Percentiles rank a stretch among this genome's conserved stretches.
Conservation (phyloP, 1,140 invertebrate genomes). For the Brachionus sp. region DNA sequence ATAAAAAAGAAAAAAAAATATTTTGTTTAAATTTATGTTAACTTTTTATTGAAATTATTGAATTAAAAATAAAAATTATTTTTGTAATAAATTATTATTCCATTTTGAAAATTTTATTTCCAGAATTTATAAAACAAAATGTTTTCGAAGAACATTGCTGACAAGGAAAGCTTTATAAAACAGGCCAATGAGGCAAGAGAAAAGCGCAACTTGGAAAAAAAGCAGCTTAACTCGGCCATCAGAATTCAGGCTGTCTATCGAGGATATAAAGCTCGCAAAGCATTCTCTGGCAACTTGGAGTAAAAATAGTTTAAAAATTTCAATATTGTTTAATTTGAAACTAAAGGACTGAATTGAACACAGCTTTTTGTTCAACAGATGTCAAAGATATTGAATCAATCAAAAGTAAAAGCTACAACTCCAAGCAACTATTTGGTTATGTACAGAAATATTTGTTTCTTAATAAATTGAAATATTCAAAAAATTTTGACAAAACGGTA, state of each 20-base stretch:
- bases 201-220: conserved; percentile 4
- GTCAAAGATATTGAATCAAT: not conserved
- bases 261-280: conserved; percentile 1
- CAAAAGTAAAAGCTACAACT: not conserved
- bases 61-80: not conserved
- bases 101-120: not conserved
- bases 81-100: conserved; percentile 11
- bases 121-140: not conserved
- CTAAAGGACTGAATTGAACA: not conserved
- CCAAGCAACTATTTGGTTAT: not conserved
- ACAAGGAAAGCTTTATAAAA: conserved; percentile 19
- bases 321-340: not conserved
- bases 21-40: not conserved
- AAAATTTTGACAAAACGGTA: not conserved
- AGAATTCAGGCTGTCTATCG: conserved; percentile 2
- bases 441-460: not conserved
- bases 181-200: conserved; percentile 32
- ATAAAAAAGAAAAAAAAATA: not conserved
- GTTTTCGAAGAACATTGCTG: not conserved
- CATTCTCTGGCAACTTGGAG: not conserved
- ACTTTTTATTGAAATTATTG: not conserved
- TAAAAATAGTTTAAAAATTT: not conserved
- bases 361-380: not conserved
- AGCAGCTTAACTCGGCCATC: not conserved
- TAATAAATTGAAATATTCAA: not conserved